Evolutionary conservation across 2,797 vertebrate genomes (phyloP).

Genomic region (Arnoldichthys spilopterus): DNA sequence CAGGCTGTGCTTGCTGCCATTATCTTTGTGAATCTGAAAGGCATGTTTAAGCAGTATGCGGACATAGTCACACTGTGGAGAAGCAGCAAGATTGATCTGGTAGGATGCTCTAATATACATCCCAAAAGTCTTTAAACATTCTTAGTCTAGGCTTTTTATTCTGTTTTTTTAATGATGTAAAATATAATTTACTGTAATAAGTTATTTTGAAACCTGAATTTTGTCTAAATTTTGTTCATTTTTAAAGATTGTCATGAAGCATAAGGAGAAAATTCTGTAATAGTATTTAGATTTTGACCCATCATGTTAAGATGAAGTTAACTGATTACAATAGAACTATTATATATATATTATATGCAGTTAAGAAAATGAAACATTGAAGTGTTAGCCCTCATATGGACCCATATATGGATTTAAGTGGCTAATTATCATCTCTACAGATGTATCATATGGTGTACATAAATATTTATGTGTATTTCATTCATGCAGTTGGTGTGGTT

Average conservation of each 20-base stretch:
- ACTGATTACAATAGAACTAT: too few relatives aligned
- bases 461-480: constrained; percentile 16
- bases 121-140: not conserved
- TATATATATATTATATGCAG: not conserved
- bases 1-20: constrained; percentile 89
- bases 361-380: not conserved
- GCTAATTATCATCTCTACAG: not conserved
- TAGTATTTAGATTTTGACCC: not conserved
- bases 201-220: not conserved
- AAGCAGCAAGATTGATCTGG: constrained; percentile 88
- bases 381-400: not conserved
- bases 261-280: not conserved
- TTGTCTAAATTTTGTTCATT: not conserved
- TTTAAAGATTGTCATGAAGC: not conserved
- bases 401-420: not conserved
- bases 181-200: not conserved
- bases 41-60: constrained; percentile 89
- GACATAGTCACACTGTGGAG: constrained; percentile 87
- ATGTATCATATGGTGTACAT: not conserved
- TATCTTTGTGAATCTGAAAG: constrained; percentile 91
- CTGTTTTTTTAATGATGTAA: not conserved
- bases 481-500: constrained; percentile 87
- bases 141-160: not conserved
- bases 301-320: too few relatives aligned
- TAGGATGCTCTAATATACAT: constrained; percentile 67